phyloP scores from a whole-genome alignment of 2,797 vertebrate genomes.

The Dipus sagitta region DNA sequence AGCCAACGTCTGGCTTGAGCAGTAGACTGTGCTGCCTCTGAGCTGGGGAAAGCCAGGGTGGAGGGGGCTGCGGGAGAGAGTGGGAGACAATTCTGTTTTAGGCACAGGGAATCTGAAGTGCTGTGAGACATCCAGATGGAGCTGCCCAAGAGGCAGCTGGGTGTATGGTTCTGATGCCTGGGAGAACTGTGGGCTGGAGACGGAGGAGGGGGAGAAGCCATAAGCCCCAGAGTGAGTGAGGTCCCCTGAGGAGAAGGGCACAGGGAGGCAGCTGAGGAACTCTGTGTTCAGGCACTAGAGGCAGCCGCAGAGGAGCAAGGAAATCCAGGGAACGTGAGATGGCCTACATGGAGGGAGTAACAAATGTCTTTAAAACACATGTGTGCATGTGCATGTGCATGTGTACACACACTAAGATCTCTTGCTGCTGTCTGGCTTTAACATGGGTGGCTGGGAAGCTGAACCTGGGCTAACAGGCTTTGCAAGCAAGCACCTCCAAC shows the following conservation, averaged over 20 bases:
- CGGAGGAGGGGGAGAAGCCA: background rate
- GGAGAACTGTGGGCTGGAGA: slow-evolving; percentile 10
- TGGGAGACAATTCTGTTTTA: slow-evolving; percentile 67
- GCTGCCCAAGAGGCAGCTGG: slow-evolving; percentile 70
- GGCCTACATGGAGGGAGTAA: background rate
- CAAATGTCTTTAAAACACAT: too few relatives aligned
- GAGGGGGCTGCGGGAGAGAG: slow-evolving; percentile 24
- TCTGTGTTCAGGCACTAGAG: background rate
- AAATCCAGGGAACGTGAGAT: background rate
- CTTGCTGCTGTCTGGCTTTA: too few relatives aligned
- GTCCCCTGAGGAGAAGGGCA: background rate
- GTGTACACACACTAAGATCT: too few relatives aligned
- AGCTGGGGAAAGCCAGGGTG: background rate
- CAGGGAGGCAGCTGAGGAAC: background rate
- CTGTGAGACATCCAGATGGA: slow-evolving; percentile 72
- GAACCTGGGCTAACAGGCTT: too few relatives aligned
- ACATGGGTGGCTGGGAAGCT: too few relatives aligned
- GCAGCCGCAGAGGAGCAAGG: background rate
- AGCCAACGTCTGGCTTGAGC: slow-evolving; percentile 33
- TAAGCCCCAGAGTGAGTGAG: background rate
- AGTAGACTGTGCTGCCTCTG: background rate
- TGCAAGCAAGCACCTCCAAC: too few relatives aligned
- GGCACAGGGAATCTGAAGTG: slow-evolving; percentile 56
- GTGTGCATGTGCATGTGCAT: too few relatives aligned
- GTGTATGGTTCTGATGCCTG: background rate